Base-by-base conservation (phyloP, 2,888 invertebrate genomes). In the Ophion obscuratus region DNA sequence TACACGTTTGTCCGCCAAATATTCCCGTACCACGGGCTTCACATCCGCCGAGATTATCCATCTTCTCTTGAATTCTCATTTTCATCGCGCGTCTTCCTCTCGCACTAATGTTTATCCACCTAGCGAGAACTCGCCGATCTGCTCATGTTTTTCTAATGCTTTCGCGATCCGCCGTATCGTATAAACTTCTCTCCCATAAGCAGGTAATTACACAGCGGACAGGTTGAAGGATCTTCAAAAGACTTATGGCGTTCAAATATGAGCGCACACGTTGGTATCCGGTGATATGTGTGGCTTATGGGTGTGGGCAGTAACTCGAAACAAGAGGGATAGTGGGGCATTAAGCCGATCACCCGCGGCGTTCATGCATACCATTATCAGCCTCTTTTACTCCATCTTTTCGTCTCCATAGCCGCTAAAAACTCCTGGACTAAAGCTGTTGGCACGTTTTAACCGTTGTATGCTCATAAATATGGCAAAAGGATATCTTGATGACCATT, bases 281-380 rank as follows among this genome's bases (percentile, higher is more conserved):
- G 9, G 27, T 36, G 36, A 79, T 78, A 53, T 57, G 71, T 71
- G 79, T 79, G 79, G 44, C 91, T 91, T 90, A 90, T 89, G 88
- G 86, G 86, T 89, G 90, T 91, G 89, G 91, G 90, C 83, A 88
- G 90, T 88, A 88, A 91, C 91, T 90, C 88, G 88, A 90, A 81
- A 67, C 67, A 67, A 74, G 81, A 81, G 68, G 67, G 78, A 68
- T 17, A 78, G 84, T 88, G 73, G 88, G 78, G 88, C 88, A 91
- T 91, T 91, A 91, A 90, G 87, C 44, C 86, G 89, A 90, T 91
- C 91, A 90, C 91, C 91, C 88, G 90, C 88, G 89, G 91, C 89
- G 89, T 86, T 68, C 87, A 85, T 86, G 91, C 91, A 91, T 91
- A 91, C 82, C 67, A 81, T 81, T 81, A 89, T 90, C 89, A 88